These are phyloP conservation scores for Tiaroga cobitis DNA, from an alignment of 2,797 vertebrate species.

Conservation along the genomic window DNA sequence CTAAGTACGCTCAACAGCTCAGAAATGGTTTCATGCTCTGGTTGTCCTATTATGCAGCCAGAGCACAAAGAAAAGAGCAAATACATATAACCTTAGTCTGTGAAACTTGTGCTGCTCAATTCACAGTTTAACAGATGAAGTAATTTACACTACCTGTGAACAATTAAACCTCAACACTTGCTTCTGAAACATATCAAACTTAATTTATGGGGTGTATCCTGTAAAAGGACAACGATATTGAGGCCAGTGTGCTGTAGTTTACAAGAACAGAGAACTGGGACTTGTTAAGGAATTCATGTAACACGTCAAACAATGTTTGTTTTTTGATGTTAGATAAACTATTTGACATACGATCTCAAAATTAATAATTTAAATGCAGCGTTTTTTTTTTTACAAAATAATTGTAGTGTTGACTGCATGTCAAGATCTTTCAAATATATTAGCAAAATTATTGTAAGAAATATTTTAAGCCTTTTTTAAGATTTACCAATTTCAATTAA, in stretches of 20 bases:
- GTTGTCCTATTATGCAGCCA: background rate
- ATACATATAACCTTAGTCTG: background rate
- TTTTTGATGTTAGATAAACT: background rate
- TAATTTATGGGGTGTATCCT: conserved; percentile 32
- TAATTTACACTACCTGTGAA: conserved; percentile 43
- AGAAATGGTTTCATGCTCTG: conserved; percentile 11
- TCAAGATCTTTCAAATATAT: background rate
- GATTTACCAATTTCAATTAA: too few species aligned
- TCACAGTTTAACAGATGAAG: conserved; percentile 20
- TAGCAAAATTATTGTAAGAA: background rate
- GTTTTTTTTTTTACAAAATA: background rate
- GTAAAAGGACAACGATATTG: background rate
- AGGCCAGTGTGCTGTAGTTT: background rate
- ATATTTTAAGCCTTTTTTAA: background rate
- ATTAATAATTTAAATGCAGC: background rate
- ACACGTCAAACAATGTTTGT: background rate
- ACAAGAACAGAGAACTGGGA: background rate
- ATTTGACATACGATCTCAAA: background rate
- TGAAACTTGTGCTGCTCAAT: background rate
- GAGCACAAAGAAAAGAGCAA: conserved; percentile 9
- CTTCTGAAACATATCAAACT: conserved; percentile 14
- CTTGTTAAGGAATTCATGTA: background rate
- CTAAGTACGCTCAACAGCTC: background rate
- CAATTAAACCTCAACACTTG: conserved; percentile 41
- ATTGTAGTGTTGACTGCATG: background rate